Evolutionary conservation across 2,797 vertebrate species (phyloP), one percentile per base, ranked within the genome.

Genomic region (Lepus townsendii): DNA sequence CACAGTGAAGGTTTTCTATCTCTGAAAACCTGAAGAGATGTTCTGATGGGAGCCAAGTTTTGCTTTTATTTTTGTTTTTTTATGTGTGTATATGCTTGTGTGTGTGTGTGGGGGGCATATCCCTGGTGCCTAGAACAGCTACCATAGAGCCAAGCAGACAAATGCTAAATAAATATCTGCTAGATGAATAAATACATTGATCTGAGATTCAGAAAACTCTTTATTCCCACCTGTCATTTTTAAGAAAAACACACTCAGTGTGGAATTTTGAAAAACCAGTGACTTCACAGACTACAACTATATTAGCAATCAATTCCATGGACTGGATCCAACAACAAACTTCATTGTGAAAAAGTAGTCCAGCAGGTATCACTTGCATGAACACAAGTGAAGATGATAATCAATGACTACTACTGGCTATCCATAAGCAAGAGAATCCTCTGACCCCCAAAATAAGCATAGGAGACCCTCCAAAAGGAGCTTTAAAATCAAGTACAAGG

Each of bases 91-190:
- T 42, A 42, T 42, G 42, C 42, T 7, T 42, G 42, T 9, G 42
- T 1, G 42, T 9, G 8, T 42, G 5, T 42, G 7, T 42, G 42
- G 35, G 38, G 71, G 9, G 27, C 17, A 13, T 12, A 13, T 9
- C 8, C 42, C n/a, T 60, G 62, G 30, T 11, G n/a, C 42, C 68
- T 19, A 24, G 4, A 87, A 63, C 3, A 66, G 86, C 35, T 62
- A 42, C 12, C 16, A 69, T 13, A 42, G 60, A 8, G 47, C 22
- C 52, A 30, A 42, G 27, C 38, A 77, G 50, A 66, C 2, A 69
- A 62, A 69, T 5, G 50, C 69, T 24, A 88, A 95, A 20, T 26
- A 95, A 93, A 52, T 65, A 86, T 73, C 35, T 80, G 32, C 62
- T 63, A 27, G 32, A 57, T 62, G 20, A 65, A 85, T 38, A 26